Evolutionary conservation across 1,140 invertebrate genomes (phyloP), one percentile per base, ranked within the genome.

Genomic region (Mercenaria mercenaria): DNA sequence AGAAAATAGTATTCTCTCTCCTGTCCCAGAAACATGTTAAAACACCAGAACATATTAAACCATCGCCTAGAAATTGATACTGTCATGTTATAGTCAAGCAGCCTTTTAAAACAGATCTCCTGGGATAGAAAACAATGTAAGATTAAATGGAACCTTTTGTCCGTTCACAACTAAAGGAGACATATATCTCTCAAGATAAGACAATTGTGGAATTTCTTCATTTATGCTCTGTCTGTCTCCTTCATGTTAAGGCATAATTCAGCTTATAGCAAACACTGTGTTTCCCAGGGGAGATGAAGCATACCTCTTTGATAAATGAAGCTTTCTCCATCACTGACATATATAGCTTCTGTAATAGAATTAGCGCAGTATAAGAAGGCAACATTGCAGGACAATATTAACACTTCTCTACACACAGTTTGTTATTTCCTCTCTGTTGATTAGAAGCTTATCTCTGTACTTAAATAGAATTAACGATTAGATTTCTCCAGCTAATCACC

Each of bases 301-400:
- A 29, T 39, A 39, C 18, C 32, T 29, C 43, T 47, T 47, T 85
- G 83, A 85, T 85, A 37, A 32, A 85, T 85, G 41, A 85, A 76
- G 8, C 20, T n/a, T 37, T 52, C 83, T 23, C 15, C 3, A 20
- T 11, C 34, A 29, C 32, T 56, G 64, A 76, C 83, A 85, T 76
- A 85, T 56, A 85, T 52, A 85, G 83, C 26, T 37, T 47, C 18
- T n/a, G 29, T 85, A 76, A 85, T 56, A 56, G 20, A 74, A 76
- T 85, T 85, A 76, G 23, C n/a, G 15, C 15, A 39, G 29, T 29
- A n/a, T n/a, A 69, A 50, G 59, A 56, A 52, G 47, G 47, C 47
- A 59, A 32, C 39, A 20, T 26, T 23, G 11, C 56, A 50, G 4
- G 0, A 59, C 76, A 37, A 39, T 41, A 4, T 1, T 37, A 52